Evolutionary conservation across 2,797 vertebrate genomes (phyloP), one percentile per base, ranked within the genome.

Genomic region (Myotis planiceps): DNA sequence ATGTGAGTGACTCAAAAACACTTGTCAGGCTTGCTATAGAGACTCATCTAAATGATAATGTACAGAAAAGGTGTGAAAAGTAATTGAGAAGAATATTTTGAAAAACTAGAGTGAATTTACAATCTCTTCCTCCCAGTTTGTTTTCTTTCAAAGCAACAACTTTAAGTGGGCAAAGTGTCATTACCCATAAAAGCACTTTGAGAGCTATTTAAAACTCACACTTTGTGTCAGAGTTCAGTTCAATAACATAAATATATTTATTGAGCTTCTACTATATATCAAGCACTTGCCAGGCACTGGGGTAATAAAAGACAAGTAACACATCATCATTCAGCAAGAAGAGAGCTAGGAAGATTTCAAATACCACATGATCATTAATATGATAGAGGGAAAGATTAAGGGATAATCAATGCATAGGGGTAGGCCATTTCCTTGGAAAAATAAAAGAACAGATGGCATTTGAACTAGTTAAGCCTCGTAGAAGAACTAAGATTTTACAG

Each of bases 91-190:
- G 1, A 19, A 51, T 65, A 49, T 55, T 92, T 45, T 63, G 34
- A 34, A 81, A 95, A 96, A 86, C 58, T 58, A 86, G 45, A 81
- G 15, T 72, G 21, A 92, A 78, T 88, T 96, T 75, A 63, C 13
- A 79, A 32, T 37, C 16, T 90, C 4, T 87, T 39, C 2, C 18
- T 39, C 2, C 14, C 25, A 37, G n/a, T 42, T 65, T 68, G 66
- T 69, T 32, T 47, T 51, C n/a, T 51, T 23, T 34, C 23, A 34
- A 76, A 76, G 32, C 21, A 89, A 55, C 79, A 74, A 80, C n/a
- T 60, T 94, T 6, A 66, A 88, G 23, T 65, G 47, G 49, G 2
- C 4, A 91, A 86, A 95, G 63, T 49, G 21, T 1, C 9, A 72
- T 53, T 34, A 15, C 16, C 12, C 32, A 10, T 72, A 66, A 79